Evolutionary conservation across 2,888 invertebrate species (phyloP), one percentile per base, ranked within the genome.

Genomic region (Lithosia quadra): DNA sequence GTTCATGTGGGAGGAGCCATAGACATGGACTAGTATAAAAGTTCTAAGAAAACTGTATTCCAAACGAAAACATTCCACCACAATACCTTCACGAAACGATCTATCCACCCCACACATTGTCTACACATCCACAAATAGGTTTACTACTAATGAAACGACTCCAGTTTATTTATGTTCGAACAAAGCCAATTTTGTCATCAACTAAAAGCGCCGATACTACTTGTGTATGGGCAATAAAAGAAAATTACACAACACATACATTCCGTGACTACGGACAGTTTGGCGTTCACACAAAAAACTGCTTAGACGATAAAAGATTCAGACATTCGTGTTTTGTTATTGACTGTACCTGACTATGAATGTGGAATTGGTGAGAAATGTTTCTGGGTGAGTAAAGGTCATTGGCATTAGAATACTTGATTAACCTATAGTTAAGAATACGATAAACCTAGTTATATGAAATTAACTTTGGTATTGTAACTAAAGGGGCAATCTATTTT

Each of bases 191-290:
- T 80, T 76, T 72, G 75, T 79, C 82, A 84, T 83, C 82, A 77
- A 77, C 80, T 84, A 81, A 83, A 84, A 79, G 81, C 83, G 76
- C 77, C 79, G 77, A 83, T 80, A 74, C 73, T 80, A 76, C 79
- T 81, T 73, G 74, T 80, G 67, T 80, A 79, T 76, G 76, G 75
- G 84, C 75, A 79, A 86, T 83, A 85, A 85, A 82, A 81, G 76
- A 77, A 81, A 81, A 84, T 84, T 84, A 84, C 80, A 73, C 68
- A 80, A 84, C 81, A 81, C 74, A 77, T 74, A 75, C 77, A 76
- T 83, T 77, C 60, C 85, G 83, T 85, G 87, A 80, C 84, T 82
- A 69, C 70, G 63, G 63, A 73, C 79, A 83, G 79, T 86, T 79
- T 80, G 72, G 69, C 68, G 72, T 63, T 71, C 69, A 73, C 76